Percentiles rank a stretch among this genome's conserved stretches.
These are phyloP conservation scores for Drosophila mimica DNA, from an alignment of 2,888 invertebrate genomes.

Conservation along the genomic window DNA sequence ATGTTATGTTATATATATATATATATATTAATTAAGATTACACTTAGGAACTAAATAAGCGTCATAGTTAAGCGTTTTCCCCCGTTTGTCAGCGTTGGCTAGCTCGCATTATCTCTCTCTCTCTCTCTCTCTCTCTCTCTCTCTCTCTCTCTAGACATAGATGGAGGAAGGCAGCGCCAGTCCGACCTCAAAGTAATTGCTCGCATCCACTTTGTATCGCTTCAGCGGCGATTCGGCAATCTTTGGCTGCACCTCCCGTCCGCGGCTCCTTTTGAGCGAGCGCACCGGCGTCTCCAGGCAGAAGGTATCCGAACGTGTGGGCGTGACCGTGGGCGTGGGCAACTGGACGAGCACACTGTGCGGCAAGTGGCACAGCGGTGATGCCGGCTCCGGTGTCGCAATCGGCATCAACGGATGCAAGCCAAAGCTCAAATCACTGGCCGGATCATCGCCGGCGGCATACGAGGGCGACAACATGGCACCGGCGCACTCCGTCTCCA, in stretches of 20 bases:
- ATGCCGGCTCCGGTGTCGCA: conserved; percentile 64
- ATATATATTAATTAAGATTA: conserved; percentile 18
- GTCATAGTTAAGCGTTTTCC: conserved; percentile 83
- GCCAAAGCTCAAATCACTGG: conserved; percentile 83
- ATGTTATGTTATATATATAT: neutral
- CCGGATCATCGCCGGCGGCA: conserved; percentile 84
- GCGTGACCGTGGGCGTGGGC: conserved; percentile 64
- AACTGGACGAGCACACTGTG: conserved; percentile 51
- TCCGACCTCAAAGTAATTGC: conserved; percentile 83
- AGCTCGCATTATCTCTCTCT: conserved; percentile 3
- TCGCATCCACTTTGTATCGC: conserved; percentile 74
- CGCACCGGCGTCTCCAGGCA: conserved; percentile 75
- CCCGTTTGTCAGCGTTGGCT: conserved; percentile 81
- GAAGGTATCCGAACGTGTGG: conserved; percentile 64
- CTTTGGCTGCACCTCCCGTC: conserved; percentile 9
- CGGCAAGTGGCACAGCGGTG: conserved; percentile 45
- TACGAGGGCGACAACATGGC: conserved; percentile 82
- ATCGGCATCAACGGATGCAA: conserved; percentile 42
- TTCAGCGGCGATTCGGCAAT: conserved; percentile 68
- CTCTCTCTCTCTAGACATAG: conserved; percentile 67
- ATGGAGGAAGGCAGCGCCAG: conserved; percentile 83
- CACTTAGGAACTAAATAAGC: conserved; percentile 81
- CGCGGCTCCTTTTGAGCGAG: conserved; percentile 55
- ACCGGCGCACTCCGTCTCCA: conserved; percentile 61
- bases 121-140: neutral